phyloP scores from a whole-genome alignment of 2,888 invertebrate species.

The Leptodirus hochenwartii region DNA sequence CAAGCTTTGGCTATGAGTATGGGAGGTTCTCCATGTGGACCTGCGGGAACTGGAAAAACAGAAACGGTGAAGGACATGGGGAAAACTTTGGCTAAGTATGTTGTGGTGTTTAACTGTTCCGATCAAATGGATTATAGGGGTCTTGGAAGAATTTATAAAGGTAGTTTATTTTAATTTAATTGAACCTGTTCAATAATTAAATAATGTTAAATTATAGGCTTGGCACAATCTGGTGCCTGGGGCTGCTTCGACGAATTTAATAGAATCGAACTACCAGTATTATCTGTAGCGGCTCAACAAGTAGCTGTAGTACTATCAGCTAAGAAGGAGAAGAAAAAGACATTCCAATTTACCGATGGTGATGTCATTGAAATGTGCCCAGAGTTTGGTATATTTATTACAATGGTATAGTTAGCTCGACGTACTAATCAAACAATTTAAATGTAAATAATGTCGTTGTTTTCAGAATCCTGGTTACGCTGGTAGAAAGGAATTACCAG shows the following conservation, averaged over 20 bases:
- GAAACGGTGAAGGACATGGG: slow-evolving; percentile 98
- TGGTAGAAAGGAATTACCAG: slow-evolving; percentile 88
- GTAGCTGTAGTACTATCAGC: slow-evolving; percentile 83
- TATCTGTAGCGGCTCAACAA: slow-evolving; percentile 93
- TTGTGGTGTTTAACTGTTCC: slow-evolving; percentile 92
- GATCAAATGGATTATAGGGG: slow-evolving; percentile 99
- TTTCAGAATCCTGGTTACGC: slow-evolving; percentile 91
- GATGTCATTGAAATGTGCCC: slow-evolving; percentile 83
- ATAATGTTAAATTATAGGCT: slow-evolving; percentile 28
- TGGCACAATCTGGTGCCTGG: slow-evolving; percentile 93
- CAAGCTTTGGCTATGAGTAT: slow-evolving; percentile 92
- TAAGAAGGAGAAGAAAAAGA: slow-evolving; percentile 83
- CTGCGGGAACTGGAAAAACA: slow-evolving; percentile 96
- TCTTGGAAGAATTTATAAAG: slow-evolving; percentile 87
- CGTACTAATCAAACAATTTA: neutral
- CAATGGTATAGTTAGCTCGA: slow-evolving; percentile 81
- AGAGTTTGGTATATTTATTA: slow-evolving; percentile 93
- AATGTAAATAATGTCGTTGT: slow-evolving; percentile 1
- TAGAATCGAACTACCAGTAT: slow-evolving; percentile 81
- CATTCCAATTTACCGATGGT: slow-evolving; percentile 87
- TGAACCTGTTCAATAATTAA: slow-evolving; percentile 5
- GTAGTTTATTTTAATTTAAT: slow-evolving; percentile 19
- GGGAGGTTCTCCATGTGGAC: slow-evolving; percentile 93
- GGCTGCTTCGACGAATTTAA: slow-evolving; percentile 98
- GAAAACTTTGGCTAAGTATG: slow-evolving; percentile 90